Evolutionary conservation across 2,113 vertebrate species (phyloP), one percentile per base, ranked within the genome.

Genomic region (Delphinus delphis): DNA sequence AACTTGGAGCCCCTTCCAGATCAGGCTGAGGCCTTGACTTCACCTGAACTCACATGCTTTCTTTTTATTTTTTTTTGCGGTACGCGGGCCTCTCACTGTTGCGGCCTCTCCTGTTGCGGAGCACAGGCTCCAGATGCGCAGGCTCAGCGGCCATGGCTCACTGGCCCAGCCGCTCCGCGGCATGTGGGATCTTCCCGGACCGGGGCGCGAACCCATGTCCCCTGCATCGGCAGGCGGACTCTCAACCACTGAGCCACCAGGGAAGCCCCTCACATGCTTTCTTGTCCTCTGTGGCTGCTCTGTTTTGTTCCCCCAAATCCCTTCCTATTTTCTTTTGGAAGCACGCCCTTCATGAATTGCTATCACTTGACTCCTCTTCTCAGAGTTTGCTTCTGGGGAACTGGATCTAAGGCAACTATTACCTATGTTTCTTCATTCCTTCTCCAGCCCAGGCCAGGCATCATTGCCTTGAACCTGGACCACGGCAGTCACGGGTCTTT

Each of bases 121-220:
- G 44, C 44, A 10, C 44, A 11, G 44, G 9, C 44, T 47, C 44
- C 44, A 2, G 44, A 47, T 10, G 0, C 44, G 44, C 44, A 47
- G 44, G 44, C 44, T 0, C 44, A 47, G 44, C 10, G 44, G 44
- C 44, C 44, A 10, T 2, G 44, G 44, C 44, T 47, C 44, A 47
- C 10, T 0, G 44, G 10, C 44, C 10, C 0, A 47, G 44, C 44
- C 10, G 44, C 10, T 47, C 44, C 2, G 44, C 9, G 2, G 44
- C 44, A 47, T 8, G 44, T 47, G 44, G 44, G 44, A 44, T 10
- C 44, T 2, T 44, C 44, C 8, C 2, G 44, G 44, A 44, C 44
- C 44, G 44, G 44, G 44, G 8, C 44, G 0, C 44, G 44, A 44
- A 44, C 44, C 8, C 44, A 0, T 44, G 44, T 44, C 44, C 44